Conservation (phyloP, 2,888 invertebrate species). For the Sphaerophoria taeniata region DNA sequence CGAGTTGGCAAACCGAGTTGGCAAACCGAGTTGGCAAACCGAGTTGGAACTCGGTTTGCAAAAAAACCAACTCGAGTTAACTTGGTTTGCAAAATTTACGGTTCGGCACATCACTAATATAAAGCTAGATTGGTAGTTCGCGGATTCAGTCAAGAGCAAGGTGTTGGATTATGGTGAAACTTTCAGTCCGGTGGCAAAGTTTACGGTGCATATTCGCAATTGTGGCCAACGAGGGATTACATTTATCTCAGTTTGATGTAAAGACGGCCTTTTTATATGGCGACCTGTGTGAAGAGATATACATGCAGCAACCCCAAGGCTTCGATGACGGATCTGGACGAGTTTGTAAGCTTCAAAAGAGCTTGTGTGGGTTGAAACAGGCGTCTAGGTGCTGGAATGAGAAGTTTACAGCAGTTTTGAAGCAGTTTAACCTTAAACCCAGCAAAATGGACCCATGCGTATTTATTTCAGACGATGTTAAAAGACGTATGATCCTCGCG, state of each 20-base stretch:
- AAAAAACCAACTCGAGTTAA: too few relatives aligned
- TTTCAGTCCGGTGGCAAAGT: conserved; percentile 32
- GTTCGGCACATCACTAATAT: too few relatives aligned
- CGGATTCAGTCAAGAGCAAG: conserved; percentile 5
- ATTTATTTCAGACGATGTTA: conserved; percentile 68
- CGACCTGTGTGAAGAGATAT: neutral
- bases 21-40: too few relatives aligned
- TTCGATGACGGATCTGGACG: too few relatives aligned
- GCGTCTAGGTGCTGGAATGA: conserved; percentile 75
- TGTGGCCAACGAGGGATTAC: too few relatives aligned
- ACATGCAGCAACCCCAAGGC: too few relatives aligned
- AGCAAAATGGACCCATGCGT: conserved; percentile 76
- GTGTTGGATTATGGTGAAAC: conserved; percentile 31
- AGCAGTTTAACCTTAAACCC: conserved; percentile 72
- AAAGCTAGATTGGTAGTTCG: conserved; percentile 11
- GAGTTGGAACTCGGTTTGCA: too few relatives aligned
- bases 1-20: too few relatives aligned
- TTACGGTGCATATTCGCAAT: neutral
- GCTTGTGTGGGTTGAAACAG: conserved; percentile 75
- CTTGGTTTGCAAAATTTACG: too few relatives aligned
- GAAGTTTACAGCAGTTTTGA: conserved; percentile 74
- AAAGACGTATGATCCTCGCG: conserved; percentile 67
- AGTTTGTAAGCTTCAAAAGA: conserved; percentile 73
- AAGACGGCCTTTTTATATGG: too few relatives aligned
- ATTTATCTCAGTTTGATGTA: neutral